Evolutionary conservation across 2,797 vertebrate species (phyloP).

Genomic region (Onychomys torridus): DNA sequence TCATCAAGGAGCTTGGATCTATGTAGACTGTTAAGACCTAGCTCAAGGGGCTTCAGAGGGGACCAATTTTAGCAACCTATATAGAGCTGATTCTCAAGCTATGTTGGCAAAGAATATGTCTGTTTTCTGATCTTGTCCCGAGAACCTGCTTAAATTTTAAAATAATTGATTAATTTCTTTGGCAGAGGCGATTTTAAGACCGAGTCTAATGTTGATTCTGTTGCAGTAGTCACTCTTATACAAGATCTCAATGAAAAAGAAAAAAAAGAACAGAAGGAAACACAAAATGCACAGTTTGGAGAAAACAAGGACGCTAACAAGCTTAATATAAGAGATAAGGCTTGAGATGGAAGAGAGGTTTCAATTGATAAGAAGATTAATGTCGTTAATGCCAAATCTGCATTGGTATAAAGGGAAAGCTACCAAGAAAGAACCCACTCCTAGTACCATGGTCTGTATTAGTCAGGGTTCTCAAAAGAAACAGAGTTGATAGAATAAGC

Average conservation of each 20-base stretch:
- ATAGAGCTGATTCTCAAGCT: neutral
- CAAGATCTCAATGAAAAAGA: neutral
- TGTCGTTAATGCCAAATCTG: neutral
- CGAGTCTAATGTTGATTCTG: neutral
- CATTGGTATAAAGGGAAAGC: neutral
- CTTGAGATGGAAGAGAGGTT: neutral
- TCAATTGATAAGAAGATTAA: neutral
- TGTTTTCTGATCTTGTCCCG: neutral
- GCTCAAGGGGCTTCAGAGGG: neutral
- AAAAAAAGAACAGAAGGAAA: neutral
- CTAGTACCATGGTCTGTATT: neutral
- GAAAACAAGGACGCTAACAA: neutral
- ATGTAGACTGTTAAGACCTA: neutral
- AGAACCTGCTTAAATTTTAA: neutral
- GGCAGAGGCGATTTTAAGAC: neutral
- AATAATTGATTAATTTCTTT: neutral
- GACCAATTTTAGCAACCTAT: neutral
- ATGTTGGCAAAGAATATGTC: neutral
- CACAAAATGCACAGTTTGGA: neutral
- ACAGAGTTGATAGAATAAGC: neutral
- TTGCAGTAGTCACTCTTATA: neutral
- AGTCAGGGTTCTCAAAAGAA: neutral
- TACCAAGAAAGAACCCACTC: neutral
- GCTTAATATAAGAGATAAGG: neutral
- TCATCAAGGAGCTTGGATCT: neutral